Base-by-base conservation (phyloP, 2,888 invertebrate species). In the Copidosoma aretas region DNA sequence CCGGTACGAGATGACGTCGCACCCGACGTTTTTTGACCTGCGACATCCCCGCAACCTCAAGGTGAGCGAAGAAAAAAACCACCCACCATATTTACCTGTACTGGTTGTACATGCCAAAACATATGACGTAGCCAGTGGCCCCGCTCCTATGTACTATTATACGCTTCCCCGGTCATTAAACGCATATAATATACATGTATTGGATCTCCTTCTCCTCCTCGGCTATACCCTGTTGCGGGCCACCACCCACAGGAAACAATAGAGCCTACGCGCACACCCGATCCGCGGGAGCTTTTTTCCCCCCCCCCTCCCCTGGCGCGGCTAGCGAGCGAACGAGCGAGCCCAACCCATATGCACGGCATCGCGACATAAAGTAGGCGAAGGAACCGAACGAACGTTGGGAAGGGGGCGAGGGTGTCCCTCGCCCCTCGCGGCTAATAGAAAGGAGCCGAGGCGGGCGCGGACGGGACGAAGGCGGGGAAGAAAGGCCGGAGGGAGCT, bases 1-100 rank as follows among this genome's bases (percentile, higher is more conserved):
- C 3, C 80, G 82, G 4, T 78, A 67, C 73, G 82, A 82, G 69
- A 79, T 82, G 21, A 73, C 78, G 1, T 69, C 78, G 17, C 64
- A 64, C 39, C 77, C 79, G 59, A 63, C 67, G 60, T 81, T 80
- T 71, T 76, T 81, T 77, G 84, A 85, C 73, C 79, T 85, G 51
- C 79, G 84, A 64, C 80, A 84, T 25, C 86, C 86, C 24, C 80
- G 83, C 19, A 65, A 63, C 61, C 77, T 84, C 32, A 86, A 85
- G 84, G 85, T 85, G 76, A 80, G 79, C 76, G 71, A 64, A 15
- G n/a, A 53, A 15, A 21, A 3, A 32, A 32, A 3, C 8, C 32
- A 8, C n/a, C n/a, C n/a, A n/a, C n/a, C n/a, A n/a, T n/a, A n/a
- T n/a, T n/a, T n/a, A n/a, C n/a, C n/a, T n/a, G n/a, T n/a, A n/a